These are phyloP conservation scores for Ceyx melanurus DNA, from an alignment of 2,113 vertebrate genomes.

Conservation along the genomic window DNA sequence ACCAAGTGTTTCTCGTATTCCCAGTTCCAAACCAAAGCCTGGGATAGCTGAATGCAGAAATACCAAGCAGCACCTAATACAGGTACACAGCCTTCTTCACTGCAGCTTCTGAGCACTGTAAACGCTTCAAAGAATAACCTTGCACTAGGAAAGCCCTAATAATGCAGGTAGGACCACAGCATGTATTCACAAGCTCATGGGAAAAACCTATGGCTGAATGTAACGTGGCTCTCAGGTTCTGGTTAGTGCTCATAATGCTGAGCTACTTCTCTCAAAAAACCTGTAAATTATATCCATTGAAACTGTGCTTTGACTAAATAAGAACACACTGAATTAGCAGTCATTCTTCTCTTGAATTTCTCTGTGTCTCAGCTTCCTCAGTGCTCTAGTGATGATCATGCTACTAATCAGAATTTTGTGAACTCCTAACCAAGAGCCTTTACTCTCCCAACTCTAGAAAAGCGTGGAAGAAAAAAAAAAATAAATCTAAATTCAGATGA, in stretches of 20 bases:
- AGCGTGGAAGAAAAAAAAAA: neutral
- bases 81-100: neutral
- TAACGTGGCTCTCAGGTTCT: neutral
- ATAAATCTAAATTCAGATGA: neutral
- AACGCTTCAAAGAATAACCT: neutral
- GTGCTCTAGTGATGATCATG: neutral
- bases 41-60: neutral
- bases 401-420: neutral
- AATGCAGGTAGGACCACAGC: neutral
- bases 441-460: neutral
- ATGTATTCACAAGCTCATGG: neutral
- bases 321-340: neutral
- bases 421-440: neutral
- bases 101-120: neutral
- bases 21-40: neutral
- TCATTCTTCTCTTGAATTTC: neutral
- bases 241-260: neutral
- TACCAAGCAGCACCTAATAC: neutral
- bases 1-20: neutral
- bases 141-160: neutral
- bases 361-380: neutral
- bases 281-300: neutral
- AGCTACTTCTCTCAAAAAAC: neutral
- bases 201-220: neutral
- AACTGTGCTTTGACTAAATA: neutral